phyloP scores from a whole-genome alignment of 1,140 invertebrate genomes.

The Cephus cinctus region DNA sequence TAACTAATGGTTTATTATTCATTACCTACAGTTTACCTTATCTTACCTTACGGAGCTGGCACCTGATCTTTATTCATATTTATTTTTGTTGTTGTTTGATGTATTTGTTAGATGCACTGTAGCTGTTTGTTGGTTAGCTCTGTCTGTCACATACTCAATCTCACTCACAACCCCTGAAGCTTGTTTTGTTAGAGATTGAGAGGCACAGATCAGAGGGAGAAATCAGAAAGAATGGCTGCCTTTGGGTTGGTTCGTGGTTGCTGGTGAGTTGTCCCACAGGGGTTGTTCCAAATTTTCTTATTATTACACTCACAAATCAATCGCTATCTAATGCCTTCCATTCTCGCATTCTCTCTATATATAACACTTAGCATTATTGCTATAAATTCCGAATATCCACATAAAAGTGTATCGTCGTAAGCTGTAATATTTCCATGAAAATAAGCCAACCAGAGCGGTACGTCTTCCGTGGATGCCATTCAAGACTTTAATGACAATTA shows the following conservation, averaged over 20 bases:
- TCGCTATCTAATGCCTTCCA: not conserved
- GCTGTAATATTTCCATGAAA: conserved; percentile 47
- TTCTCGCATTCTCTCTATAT: too few species aligned
- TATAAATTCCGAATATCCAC: conserved; percentile 14
- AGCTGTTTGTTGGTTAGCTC: conserved; percentile 57
- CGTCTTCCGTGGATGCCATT: too few species aligned
- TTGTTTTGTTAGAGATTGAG: conserved; percentile 57
- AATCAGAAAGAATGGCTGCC: conserved; percentile 53
- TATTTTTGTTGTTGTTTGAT: conserved; percentile 57
- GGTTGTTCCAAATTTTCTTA: conserved; percentile 47
- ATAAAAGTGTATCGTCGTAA: not conserved
- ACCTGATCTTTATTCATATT: conserved; percentile 50
- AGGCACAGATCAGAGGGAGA: conserved; percentile 50
- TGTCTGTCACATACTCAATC: conserved; percentile 55
- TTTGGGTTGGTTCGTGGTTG: conserved; percentile 54
- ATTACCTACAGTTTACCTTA: conserved; percentile 21
- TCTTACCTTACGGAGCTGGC: conserved; percentile 42
- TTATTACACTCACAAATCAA: conserved; percentile 4
- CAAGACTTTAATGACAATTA: too few species aligned
- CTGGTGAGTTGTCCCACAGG: conserved; percentile 55
- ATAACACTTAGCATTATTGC: conserved; percentile 14
- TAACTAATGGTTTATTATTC: conserved; percentile 27
- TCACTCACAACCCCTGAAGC: conserved; percentile 51
- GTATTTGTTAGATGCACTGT: conserved; percentile 59
- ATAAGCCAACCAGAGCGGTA: too few species aligned